phyloP scores from a whole-genome alignment of 2,888 invertebrate genomes.

The Ophion slaviceki region DNA sequence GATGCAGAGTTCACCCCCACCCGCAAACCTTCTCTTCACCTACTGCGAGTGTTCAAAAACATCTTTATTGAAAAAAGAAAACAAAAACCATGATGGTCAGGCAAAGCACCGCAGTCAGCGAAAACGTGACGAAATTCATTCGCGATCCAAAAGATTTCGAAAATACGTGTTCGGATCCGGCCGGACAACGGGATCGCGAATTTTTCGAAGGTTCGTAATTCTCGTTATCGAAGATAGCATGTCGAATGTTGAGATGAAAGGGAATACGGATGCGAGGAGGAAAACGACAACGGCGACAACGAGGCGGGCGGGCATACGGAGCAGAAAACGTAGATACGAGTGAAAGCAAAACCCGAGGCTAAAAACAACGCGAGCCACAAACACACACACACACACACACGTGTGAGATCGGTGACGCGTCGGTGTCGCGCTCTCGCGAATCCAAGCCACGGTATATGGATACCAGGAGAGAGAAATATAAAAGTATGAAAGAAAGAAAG shows the following conservation, averaged over 20 bases:
- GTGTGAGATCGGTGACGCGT: slow-evolving; percentile 42
- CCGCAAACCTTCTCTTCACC: too few species aligned
- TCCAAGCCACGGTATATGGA: slow-evolving; percentile 26
- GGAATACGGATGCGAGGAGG: slow-evolving; percentile 26
- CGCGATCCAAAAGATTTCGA: not conserved
- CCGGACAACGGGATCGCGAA: not conserved
- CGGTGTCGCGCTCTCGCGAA: slow-evolving; percentile 47
- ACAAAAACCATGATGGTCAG: too few species aligned
- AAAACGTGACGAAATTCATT: not conserved
- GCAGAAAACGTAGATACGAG: slow-evolving; percentile 50
- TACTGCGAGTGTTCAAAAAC: too few species aligned
- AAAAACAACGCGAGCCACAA: slow-evolving; percentile 58
- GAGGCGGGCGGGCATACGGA: slow-evolving; percentile 6
- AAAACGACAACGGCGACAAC: slow-evolving; percentile 30
- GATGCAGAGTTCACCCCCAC: not conserved
- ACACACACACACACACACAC: not conserved
- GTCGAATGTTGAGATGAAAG: slow-evolving; percentile 33
- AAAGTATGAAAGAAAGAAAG: slow-evolving; percentile 38
- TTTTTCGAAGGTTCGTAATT: slow-evolving; percentile 16
- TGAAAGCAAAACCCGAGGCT: slow-evolving; percentile 64
- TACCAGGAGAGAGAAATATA: slow-evolving; percentile 38
- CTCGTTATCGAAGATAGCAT: slow-evolving; percentile 15
- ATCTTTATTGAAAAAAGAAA: too few species aligned
- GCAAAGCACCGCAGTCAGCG: not conserved
- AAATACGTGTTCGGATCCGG: not conserved